These are phyloP conservation scores for Temnothorax rugatulus DNA, from an alignment of 2,888 invertebrate species.

Conservation along the genomic window DNA sequence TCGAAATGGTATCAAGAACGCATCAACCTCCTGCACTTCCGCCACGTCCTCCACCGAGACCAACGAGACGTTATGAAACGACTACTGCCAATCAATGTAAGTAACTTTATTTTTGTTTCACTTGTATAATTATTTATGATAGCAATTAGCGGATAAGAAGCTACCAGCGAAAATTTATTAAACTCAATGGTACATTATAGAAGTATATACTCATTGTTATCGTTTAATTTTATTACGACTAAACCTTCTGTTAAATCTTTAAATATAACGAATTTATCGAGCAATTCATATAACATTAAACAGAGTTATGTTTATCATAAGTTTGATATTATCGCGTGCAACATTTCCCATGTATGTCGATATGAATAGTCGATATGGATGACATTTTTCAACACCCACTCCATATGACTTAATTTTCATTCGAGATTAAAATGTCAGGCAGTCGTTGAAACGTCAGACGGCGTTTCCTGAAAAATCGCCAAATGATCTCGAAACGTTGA, in stretches of 20 bases:
- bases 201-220: background rate
- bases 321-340: background rate
- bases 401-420: constrained; percentile 56
- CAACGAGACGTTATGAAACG: constrained; percentile 82
- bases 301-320: background rate
- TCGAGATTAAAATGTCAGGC: constrained; percentile 53
- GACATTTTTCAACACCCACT: constrained; percentile 18
- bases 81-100: constrained; percentile 81
- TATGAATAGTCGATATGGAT: constrained; percentile 54
- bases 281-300: background rate
- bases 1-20: constrained; percentile 81
- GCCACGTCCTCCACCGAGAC: constrained; percentile 84
- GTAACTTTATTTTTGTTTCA: constrained; percentile 57
- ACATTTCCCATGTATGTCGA: constrained; percentile 30
- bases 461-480: constrained; percentile 50
- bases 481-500: constrained; percentile 1
- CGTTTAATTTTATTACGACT: background rate
- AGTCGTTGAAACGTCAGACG: constrained; percentile 37
- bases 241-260: background rate
- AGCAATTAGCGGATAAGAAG: background rate
- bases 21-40: constrained; percentile 85
- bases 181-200: background rate
- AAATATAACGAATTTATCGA: background rate
- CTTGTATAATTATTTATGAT: background rate
- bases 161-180: background rate